Evolutionary conservation across 2,113 vertebrate genomes (phyloP).

Genomic region (Synchiropus splendidus): DNA sequence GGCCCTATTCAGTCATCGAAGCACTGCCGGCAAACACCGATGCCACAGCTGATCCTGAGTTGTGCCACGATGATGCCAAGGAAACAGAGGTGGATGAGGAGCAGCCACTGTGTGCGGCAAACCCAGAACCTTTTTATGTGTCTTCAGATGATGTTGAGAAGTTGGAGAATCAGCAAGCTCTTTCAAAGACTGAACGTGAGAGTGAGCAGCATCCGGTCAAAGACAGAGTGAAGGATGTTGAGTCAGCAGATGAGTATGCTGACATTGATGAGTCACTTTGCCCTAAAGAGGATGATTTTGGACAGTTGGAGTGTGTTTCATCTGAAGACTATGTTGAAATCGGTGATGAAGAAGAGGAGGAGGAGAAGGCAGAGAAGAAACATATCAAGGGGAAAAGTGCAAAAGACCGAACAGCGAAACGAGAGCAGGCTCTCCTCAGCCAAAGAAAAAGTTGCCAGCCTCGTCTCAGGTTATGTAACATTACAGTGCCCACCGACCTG

Average conservation of each 20-base stretch:
- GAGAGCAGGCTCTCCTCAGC: constrained; percentile 41
- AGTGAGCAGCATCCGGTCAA: constrained; percentile 10
- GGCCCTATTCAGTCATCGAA: constrained; percentile 67
- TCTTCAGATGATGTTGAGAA: constrained; percentile 61
- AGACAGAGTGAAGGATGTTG: constrained; percentile 36
- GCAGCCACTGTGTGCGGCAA: constrained; percentile 22
- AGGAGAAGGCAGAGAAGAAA: constrained; percentile 58
- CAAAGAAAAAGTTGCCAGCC: constrained; percentile 68
- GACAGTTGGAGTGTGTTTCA: constrained; percentile 54
- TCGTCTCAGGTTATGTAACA: constrained; percentile 68
- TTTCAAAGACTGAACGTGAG: constrained; percentile 24
- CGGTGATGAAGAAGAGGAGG: constrained; percentile 65
- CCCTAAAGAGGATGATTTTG: constrained; percentile 48
- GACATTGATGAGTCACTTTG: constrained; percentile 61
- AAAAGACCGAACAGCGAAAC: constrained; percentile 57
- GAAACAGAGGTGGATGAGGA: constrained; percentile 33
- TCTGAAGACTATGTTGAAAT: constrained; percentile 74
- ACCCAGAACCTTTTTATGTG: constrained; percentile 61
- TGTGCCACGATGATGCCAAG: constrained; percentile 38
- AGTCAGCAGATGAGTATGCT: constrained; percentile 65
- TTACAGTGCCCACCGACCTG: constrained; percentile 65
- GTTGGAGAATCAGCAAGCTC: constrained; percentile 44
- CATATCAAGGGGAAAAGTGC: constrained; percentile 51
- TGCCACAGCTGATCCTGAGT: constrained; percentile 55
- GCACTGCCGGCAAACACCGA: constrained; percentile 42